Conservation (phyloP, 1,140 invertebrate genomes). For the Homarus americanus region DNA sequence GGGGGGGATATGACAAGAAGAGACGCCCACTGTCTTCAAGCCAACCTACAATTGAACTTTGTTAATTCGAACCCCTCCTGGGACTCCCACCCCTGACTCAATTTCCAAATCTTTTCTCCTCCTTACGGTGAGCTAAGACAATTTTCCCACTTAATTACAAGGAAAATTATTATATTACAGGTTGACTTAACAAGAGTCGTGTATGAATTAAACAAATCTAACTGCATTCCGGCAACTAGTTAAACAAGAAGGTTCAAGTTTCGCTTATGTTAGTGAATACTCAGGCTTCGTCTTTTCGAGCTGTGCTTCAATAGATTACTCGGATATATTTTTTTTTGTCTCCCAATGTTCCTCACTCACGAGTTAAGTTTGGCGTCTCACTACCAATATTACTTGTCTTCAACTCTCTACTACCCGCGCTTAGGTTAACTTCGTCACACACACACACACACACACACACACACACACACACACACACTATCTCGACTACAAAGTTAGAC, state of each 20-base stretch:
- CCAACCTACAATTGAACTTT: conserved; percentile 48
- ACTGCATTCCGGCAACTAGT: background rate
- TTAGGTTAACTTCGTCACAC: too few species aligned
- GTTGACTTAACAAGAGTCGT: background rate
- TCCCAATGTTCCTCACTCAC: too few species aligned
- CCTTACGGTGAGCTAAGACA: background rate
- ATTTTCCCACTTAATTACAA: background rate
- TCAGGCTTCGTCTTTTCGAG: too few species aligned
- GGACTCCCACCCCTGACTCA: background rate
- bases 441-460: too few species aligned
- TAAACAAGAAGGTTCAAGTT: background rate
- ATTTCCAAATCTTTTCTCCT: background rate
- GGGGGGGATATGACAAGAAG: conserved; percentile 67
- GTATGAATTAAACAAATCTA: background rate
- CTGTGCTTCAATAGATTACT: too few species aligned
- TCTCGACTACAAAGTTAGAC: too few species aligned
- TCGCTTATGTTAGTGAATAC: conserved; percentile 2
- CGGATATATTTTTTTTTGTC: too few species aligned
- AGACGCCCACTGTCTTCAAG: conserved; percentile 34
- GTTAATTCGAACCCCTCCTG: conserved; percentile 39
- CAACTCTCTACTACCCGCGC: too few species aligned
- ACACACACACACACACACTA: too few species aligned
- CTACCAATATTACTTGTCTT: too few species aligned
- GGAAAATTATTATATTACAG: background rate
- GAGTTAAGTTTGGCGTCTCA: too few species aligned